Evolutionary conservation across 30 jellyfish, hydroid and myxozoan species (phyloP), one percentile per base, ranked within the genome.

Genomic region (Hydractinia symbiolongicarpus): DNA sequence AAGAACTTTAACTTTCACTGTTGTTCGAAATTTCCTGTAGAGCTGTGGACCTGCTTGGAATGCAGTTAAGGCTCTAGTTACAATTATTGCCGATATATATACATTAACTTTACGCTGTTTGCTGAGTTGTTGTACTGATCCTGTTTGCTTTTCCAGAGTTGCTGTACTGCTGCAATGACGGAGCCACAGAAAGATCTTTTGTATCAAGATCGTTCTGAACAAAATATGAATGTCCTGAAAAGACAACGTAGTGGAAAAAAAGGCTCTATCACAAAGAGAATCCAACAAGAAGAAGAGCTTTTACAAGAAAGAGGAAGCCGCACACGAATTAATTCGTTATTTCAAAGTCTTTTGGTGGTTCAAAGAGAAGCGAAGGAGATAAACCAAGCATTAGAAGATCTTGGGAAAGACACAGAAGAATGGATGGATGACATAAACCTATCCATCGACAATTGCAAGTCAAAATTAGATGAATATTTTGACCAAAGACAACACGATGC

Each of bases 341-440:
- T 64, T 13, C 17, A 64, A 64, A 64, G 74, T 64, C 74, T 64
- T 13, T 51, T 13, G 9, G 8, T 64, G 52, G 9, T 64, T 51
- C 9, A 64, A 51, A 64, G 40, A 64, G 74, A 64, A 64, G 74
- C 74, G 40, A 64, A 64, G 74, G 74, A 64, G 7, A 64, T 64
- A 44, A 64, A 64, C 74, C 74, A 64, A 64, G 19, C 74, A 64
- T 6, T 64, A n/a, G 74, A 64, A 64, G 74, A 64, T 64, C 74
- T 64, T 7, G 74, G 74, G 40, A 6, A 13, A 6, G 74, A 64
- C 40, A 64, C 17, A 7, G 74, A 64, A 13, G 16, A 13, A n/a
- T 64, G 74, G 74, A 6, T 64, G 17, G 74, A 64, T 64, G 74
- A 64, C 9, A 62, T 64, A 7, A 64, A 13, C 74, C 16, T 6